Base-by-base conservation (phyloP, 2,888 invertebrate genomes). In the Hyalella azteca region DNA sequence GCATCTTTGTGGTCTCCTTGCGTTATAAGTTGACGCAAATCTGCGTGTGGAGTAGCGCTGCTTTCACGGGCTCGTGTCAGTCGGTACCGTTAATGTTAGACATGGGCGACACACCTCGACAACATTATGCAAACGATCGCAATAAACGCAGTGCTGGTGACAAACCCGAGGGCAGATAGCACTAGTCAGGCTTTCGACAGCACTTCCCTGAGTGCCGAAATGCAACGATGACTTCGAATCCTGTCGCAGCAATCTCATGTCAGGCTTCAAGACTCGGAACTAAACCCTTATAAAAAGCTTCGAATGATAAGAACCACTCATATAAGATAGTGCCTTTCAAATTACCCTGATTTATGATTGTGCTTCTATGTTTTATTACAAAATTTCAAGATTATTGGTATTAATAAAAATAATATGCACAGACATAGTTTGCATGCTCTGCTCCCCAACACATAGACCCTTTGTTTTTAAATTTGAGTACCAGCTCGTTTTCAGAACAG, bases 161-260 rank as follows among this genome's bases (percentile, higher is more conserved):
- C 66, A 29, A 66, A 66, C 66, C 29, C 66, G 36, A 66, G 66
- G 19, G 66, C 36, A 66, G 66, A 66, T 66, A 66, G 66, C 66
- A 66, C 66, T 36, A 66, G 66, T 66, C 66, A 66, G 66, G 66
- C 66, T 66, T 66, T 66, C 66, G 66, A 66, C 66, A 36, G 66
- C 66, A 32, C 36, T 66, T 66, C 66, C 15, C 66, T 36, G 66
- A 36, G 66, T 19, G 32, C 36, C 66, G 36, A 66, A 66, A 32
- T 66, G 66, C 66, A 66, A 36, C 66, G 66, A 66, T 32, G 36
- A 66, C 36, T 36, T 66, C 66, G 36, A 66, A 36, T 29, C 36
- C 66, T 66, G n/a, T 32, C 29, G 66, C 36, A 36, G 32, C 66
- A 66, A 66, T 66, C 36, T 26, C 29, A 54, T 54, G 54, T 54